These are phyloP conservation scores for Leucoraja ocellata DNA, from an alignment of 2,797 vertebrate genomes.

Conservation along the genomic window DNA sequence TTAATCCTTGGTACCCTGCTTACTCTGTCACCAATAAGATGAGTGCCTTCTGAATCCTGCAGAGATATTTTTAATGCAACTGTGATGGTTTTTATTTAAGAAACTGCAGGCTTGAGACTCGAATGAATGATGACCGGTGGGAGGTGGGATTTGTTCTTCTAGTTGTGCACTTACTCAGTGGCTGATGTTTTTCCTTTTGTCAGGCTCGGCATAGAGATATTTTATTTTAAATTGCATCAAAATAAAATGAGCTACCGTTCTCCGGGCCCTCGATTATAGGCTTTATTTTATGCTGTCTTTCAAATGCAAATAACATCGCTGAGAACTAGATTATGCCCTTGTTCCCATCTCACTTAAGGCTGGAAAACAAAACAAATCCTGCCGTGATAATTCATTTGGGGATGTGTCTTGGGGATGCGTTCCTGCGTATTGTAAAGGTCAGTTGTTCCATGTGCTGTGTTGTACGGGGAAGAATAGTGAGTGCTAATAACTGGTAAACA, in stretches of 20 bases:
- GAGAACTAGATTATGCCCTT: not conserved
- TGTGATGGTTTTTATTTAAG: not conserved
- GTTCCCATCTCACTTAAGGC: not conserved
- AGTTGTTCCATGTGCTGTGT: not conserved
- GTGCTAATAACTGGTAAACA: too few relatives aligned
- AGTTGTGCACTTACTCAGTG: not conserved
- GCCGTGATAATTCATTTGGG: not conserved
- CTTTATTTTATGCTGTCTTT: conserved; percentile 12
- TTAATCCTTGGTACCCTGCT: not conserved
- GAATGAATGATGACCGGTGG: not conserved
- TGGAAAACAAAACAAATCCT: not conserved
- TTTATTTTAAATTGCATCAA: conserved; percentile 9
- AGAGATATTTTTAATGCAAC: not conserved
- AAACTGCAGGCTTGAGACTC: not conserved
- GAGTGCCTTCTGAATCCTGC: not conserved
- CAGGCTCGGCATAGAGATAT: not conserved
- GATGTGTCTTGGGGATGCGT: not conserved
- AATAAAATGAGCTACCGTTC: not conserved
- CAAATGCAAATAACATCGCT: conserved; percentile 22
- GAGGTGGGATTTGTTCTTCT: not conserved
- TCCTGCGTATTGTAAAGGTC: conserved; percentile 5
- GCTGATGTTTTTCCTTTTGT: not conserved
- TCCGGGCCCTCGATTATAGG: not conserved
- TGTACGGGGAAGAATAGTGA: too few relatives aligned
- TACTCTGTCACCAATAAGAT: not conserved